These are phyloP conservation scores for Orthonyx spaldingii DNA, from an alignment of 2,113 vertebrate genomes.

Conservation along the genomic window DNA sequence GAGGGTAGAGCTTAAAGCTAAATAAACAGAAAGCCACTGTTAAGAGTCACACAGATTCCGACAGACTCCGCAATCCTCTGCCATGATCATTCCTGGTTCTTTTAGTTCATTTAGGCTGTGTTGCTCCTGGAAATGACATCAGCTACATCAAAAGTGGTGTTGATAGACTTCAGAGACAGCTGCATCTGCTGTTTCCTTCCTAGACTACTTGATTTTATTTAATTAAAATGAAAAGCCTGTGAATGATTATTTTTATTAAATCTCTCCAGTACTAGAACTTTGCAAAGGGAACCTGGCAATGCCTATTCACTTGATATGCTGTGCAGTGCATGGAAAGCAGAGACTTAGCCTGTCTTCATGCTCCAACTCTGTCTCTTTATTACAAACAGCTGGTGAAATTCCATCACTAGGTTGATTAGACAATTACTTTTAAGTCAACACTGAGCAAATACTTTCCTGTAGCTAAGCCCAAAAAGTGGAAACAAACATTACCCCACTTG, in stretches of 20 bases:
- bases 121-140: background rate
- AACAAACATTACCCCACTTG: slow-evolving; percentile 47
- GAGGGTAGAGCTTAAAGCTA: background rate
- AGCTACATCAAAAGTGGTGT: background rate
- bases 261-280: background rate
- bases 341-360: background rate
- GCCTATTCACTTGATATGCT: background rate
- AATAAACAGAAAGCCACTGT: background rate
- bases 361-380: background rate
- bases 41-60: background rate
- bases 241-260: background rate
- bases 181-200: background rate
- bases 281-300: background rate
- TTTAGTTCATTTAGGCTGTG: background rate
- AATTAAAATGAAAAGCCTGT: background rate
- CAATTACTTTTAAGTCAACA: slow-evolving; percentile 59
- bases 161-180: background rate
- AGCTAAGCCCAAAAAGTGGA: slow-evolving; percentile 44
- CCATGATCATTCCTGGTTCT: background rate
- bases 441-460: slow-evolving; percentile 39
- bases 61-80: background rate
- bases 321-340: background rate
- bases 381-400: slow-evolving; percentile 28
- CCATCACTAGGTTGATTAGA: slow-evolving; percentile 36
- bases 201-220: background rate